Percentiles rank a stretch among this genome's conserved stretches.
These are phyloP conservation scores for Oreochromis grahami DNA, from an alignment of 2,797 vertebrate genomes.

Conservation along the genomic window DNA sequence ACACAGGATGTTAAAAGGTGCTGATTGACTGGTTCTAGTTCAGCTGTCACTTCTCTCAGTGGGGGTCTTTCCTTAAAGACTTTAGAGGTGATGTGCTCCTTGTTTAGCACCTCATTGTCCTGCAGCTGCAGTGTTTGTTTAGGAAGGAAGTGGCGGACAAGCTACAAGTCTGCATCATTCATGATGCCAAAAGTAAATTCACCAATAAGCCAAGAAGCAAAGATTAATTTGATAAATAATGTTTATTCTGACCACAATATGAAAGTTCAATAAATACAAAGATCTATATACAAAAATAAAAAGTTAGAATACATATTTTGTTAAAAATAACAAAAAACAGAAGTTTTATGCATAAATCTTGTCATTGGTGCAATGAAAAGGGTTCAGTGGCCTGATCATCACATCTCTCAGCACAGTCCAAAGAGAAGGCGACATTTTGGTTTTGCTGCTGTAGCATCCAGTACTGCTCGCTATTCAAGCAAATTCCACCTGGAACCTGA, in stretches of 20 bases:
- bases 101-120: conserved; percentile 60
- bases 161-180: neutral
- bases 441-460: conserved; percentile 52
- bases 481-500: conserved; percentile 51
- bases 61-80: conserved; percentile 65
- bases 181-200: neutral
- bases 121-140: conserved; percentile 42
- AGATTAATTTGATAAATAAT: conserved; percentile 29
- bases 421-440: conserved; percentile 23
- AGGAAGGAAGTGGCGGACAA: conserved; percentile 14
- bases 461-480: conserved; percentile 33
- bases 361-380: conserved; percentile 65
- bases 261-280: conserved; percentile 59
- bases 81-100: conserved; percentile 60
- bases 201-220: rapidly evolving
- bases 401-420: conserved; percentile 42
- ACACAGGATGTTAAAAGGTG: conserved; percentile 32
- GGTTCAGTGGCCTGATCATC: neutral
- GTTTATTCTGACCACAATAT: conserved; percentile 52
- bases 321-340: conserved; percentile 33
- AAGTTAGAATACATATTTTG: conserved; percentile 8
- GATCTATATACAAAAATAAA: conserved; percentile 43
- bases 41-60: conserved; percentile 52
- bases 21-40: conserved; percentile 37
- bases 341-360: neutral